Base-by-base conservation (phyloP, 2,888 invertebrate species). In the Emesis russula region DNA sequence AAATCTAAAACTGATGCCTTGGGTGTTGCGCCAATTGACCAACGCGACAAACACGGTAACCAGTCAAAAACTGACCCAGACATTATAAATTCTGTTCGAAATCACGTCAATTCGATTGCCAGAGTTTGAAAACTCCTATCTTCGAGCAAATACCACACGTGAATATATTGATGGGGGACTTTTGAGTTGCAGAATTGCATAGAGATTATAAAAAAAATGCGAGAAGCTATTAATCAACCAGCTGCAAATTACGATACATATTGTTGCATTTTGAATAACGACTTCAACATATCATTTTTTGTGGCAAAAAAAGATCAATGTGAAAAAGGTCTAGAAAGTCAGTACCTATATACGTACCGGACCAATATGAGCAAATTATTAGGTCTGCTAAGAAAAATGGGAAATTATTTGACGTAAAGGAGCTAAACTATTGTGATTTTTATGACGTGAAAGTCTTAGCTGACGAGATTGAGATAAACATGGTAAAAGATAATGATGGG, bases 31-130 rank as follows among this genome's bases (percentile, higher is more conserved):
- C 85, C 81, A 68, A 58, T 71, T 38, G 88, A 85, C 71, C 58
- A 74, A 68, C 81, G 85, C 18, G 85, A 80, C 70, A 76, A 38
- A 48, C 85, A 85, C 66, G 77, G 83, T n/a, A 85, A 85, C 33
- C 85, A 85, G 68, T 53, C 36, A 13, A 85, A 81, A 85, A 31
- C 31, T 11, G 41, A 53, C 15, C 53, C 53, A 18, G 48, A 71
- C 15, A 48, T 73, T 2, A 13, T n/a, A 18, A 15, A 75, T 25
- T 75, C 75, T 31, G 75, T 75, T 53, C 53, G 75, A 48, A 53
- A 31, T 48, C 53, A 75, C 48, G 53, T 53, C 25, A 53, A 75
- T 31, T 31, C 75, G 31, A 75, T 75, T 5, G 68, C 5, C 68
- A 68, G 25, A 31, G 18, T 68, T n/a, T 18, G 68, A 25, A 31